A percentile compares a stretch with the other conserved stretches of the same genome.
Evolutionary conservation across 2,113 vertebrate species (phyloP).

Genomic region (Fukomys damarensis): DNA sequence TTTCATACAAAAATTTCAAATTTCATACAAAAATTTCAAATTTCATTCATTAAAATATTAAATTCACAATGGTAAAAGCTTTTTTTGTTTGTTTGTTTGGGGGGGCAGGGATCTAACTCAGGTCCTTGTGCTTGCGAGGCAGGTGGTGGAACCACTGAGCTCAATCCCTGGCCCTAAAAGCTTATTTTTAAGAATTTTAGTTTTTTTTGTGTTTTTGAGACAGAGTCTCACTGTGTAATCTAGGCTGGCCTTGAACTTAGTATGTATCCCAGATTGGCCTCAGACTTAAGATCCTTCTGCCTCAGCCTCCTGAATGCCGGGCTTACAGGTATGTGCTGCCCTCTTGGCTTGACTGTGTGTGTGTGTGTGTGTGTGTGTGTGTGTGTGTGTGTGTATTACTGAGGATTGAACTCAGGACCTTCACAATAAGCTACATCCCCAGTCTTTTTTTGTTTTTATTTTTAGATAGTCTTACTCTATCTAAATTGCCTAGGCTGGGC

Average conservation of each 20-base stretch:
- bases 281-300: too few relatives aligned
- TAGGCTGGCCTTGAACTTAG: too few relatives aligned
- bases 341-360: background rate
- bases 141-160: too few relatives aligned
- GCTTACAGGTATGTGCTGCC: background rate
- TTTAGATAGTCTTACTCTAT: background rate
- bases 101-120: too few relatives aligned
- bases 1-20: background rate
- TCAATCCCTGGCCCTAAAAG: too few relatives aligned
- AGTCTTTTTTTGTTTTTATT: background rate
- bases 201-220: background rate
- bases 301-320: too few relatives aligned
- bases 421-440: background rate
- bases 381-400: background rate
- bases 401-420: background rate
- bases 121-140: too few relatives aligned
- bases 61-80: background rate
- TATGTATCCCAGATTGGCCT: background rate
- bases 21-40: background rate
- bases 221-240: background rate
- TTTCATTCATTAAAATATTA: background rate
- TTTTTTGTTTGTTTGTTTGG: background rate
- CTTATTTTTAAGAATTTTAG: too few relatives aligned
- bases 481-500: background rate
- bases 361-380: background rate